These are phyloP conservation scores for Nannobrachium achirus DNA, from an alignment of 2,113 vertebrate genomes.

Conservation along the genomic window DNA sequence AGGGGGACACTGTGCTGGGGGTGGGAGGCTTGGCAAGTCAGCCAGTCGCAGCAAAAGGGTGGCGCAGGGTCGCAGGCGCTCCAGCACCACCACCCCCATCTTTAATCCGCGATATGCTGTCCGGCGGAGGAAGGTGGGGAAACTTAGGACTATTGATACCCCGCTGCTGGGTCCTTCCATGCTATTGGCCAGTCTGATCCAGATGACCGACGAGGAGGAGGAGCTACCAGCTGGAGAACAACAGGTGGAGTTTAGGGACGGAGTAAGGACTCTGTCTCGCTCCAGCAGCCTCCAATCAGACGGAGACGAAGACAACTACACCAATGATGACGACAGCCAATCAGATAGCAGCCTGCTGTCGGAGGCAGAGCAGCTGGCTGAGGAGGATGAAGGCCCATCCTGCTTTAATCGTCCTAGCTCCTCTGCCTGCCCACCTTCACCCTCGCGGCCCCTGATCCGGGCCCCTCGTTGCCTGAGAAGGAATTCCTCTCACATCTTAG, in stretches of 20 bases:
- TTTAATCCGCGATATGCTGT: constrained; percentile 85
- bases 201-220: constrained; percentile 71
- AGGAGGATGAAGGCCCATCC: constrained; percentile 42
- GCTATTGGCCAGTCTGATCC: constrained; percentile 82
- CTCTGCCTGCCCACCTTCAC: not conserved
- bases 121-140: constrained; percentile 51
- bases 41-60: not conserved
- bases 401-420: constrained; percentile 21
- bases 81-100: constrained; percentile 85
- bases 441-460: constrained; percentile 64
- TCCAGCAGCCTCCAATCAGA: constrained; percentile 67
- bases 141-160: constrained; percentile 65
- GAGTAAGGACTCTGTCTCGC: constrained; percentile 31
- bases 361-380: constrained; percentile 22
- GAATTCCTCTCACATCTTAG: constrained; percentile 76
- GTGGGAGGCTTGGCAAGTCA: constrained; percentile 18
- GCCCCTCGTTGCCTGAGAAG: constrained; percentile 81
- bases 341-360: constrained; percentile 59
- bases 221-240: constrained; percentile 31
- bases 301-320: constrained; percentile 44
- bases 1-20: constrained; percentile 13
- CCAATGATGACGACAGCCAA: constrained; percentile 38
- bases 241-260: constrained; percentile 65
- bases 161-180: constrained; percentile 82
- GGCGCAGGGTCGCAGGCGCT: constrained; percentile 75